Base-by-base conservation (phyloP, 2,888 invertebrate species). In the Oligia fasciuncula region DNA sequence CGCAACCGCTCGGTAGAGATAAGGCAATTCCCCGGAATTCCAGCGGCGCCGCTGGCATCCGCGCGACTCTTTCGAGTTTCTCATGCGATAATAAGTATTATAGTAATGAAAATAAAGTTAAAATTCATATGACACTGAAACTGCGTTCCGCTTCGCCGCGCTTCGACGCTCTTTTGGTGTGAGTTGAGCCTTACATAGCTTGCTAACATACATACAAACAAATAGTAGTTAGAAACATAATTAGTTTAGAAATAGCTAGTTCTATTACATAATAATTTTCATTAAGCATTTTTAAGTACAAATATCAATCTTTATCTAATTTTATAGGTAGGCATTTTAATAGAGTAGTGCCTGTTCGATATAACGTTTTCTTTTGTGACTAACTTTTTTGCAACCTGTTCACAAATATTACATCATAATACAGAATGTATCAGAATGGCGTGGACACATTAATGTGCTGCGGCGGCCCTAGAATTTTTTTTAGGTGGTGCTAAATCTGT, bases 171-270 rank as follows among this genome's bases (percentile, higher is more conserved):
- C 2, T 35, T 4, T 35, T 4, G 35, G 35, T 35, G 35, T 35
- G 35, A 35, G 2, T 35, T 35, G 35, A 35, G 35, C 35, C 35
- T 35, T 35, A 57, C 49, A 77, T 67, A 43, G 70, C 73, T 76
- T 83, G 73, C 77, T 85, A 78, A 78, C 75, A 81, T n/a, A 62
- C 23, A 43, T 14, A 63, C 60, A 49, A 1, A 46, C 62, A 51
- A 51, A 54, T 60, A 35, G 43, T 73, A 78, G 51, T 63, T 51
- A 60, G 46, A 40, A 35, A 57, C 65, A 60, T 49, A 77, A 13
- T 14, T 49, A 57, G 14, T 57, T 69, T 70, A 76, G 23, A 70
- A 72, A 73, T 57, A 51, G 49, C 49, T 81, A 68, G 14, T 5
- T 49, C 14, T 40, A 51, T 57, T 73, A 66, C 35, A 49, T 73